Evolutionary conservation across 1,140 invertebrate genomes (phyloP).

Genomic region (Drosophila murphyi): DNA sequence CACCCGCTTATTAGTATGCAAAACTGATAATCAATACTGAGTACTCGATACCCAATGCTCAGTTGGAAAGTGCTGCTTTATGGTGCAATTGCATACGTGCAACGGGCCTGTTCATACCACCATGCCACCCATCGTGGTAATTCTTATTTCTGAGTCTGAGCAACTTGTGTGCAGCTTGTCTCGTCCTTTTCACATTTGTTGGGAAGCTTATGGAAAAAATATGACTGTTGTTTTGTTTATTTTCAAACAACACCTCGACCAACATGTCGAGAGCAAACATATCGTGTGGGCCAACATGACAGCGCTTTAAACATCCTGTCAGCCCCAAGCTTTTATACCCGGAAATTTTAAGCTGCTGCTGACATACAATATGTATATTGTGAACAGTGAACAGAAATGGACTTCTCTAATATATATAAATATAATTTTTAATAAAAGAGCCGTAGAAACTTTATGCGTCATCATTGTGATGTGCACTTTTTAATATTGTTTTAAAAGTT

Average conservation of each 20-base stretch:
- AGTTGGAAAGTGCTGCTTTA: constrained; percentile 38
- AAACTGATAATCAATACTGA: constrained; percentile 79
- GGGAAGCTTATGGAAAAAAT: constrained; percentile 35
- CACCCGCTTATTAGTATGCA: constrained; percentile 72
- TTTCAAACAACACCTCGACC: constrained; percentile 17
- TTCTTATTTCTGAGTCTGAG: background rate
- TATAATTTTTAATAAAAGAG: no score
- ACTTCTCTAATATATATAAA: no score
- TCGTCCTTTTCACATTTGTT: constrained; percentile 13
- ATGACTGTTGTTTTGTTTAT: constrained; percentile 17
- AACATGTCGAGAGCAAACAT: constrained; percentile 24
- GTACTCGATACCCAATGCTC: constrained; percentile 37
- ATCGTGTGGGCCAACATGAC: constrained; percentile 25
- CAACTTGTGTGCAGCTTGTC: constrained; percentile 10
- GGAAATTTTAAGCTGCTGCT: constrained; percentile 16
- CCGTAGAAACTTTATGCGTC: no score
- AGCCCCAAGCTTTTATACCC: constrained; percentile 4
- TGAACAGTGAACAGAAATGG: no score
- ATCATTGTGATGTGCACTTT: no score
- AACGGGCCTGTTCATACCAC: constrained; percentile 21
- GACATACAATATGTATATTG: background rate
- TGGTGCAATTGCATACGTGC: constrained; percentile 53
- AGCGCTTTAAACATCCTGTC: constrained; percentile 37
- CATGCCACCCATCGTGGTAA: background rate
- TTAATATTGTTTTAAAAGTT: no score